A percentile compares a stretch with the other conserved stretches of the same genome.
Evolutionary conservation across 2,888 invertebrate genomes (phyloP).

Genomic region (Hofmannophila pseudospretella): DNA sequence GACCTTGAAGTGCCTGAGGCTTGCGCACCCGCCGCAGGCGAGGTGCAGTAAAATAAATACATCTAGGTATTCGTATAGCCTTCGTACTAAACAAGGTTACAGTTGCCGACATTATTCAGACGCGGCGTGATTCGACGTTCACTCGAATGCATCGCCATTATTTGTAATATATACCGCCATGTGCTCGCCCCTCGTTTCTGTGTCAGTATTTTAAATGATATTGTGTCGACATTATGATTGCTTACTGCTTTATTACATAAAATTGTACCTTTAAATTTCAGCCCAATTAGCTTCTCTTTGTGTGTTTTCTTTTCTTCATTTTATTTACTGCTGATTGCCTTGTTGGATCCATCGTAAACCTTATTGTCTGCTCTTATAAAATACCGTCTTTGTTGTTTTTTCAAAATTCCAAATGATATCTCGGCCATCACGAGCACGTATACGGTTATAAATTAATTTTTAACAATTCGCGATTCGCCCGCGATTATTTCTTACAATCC

Average conservation of each 20-base stretch:
- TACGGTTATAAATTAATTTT: conserved; percentile 50
- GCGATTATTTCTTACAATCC: conserved; percentile 35
- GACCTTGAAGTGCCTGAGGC: conserved; percentile 47
- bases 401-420: conserved; percentile 49
- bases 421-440: conserved; percentile 50
- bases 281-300: conserved; percentile 28
- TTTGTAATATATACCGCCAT: conserved; percentile 30
- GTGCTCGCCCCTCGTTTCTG: conserved; percentile 23
- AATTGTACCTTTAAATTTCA: conserved; percentile 5
- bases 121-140: conserved; percentile 37
- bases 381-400: conserved; percentile 43
- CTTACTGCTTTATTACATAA: conserved; percentile 15
- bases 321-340: conserved; percentile 50
- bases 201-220: conserved; percentile 13
- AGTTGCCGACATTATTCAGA: conserved; percentile 33
- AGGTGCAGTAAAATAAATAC: conserved; percentile 46
- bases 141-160: conserved; percentile 37
- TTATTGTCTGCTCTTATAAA: conserved; percentile 46
- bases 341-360: conserved; percentile 37
- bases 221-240: conserved; percentile 30
- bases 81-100: conserved; percentile 51
- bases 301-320: conserved; percentile 30
- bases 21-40: conserved; percentile 31
- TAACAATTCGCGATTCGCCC: conserved; percentile 37
- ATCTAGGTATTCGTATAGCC: conserved; percentile 33